Base-by-base conservation (phyloP, 2,113 vertebrate species). In the Sylvietta virens region DNA sequence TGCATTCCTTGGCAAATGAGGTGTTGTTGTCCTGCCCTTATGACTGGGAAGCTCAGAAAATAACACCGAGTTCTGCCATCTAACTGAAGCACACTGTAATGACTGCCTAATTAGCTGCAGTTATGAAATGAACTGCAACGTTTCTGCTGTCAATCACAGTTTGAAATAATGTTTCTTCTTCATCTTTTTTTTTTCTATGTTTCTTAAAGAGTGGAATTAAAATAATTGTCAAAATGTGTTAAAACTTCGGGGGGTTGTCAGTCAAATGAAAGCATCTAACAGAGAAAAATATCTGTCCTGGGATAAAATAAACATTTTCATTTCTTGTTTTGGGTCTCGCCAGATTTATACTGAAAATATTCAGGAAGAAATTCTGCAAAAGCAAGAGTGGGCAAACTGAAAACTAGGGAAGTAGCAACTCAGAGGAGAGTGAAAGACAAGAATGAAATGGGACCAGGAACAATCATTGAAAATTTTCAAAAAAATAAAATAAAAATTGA, bases 151-250 rank as follows among this genome's bases (percentile, higher is more conserved):
- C 94, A 93, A 65, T 96, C 84, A 96, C 37, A 40, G 42, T 14
- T n/a, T n/a, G 35, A 94, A 95, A 92, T 85, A 64, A 40, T 40
- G 14, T 51, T 94, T 79, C 9, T 39, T 26, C 54, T 20, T 48
- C 2, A 23, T 28, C 35, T 47, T 16, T 14, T 7, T 60, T 33
- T 33, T 81, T 84, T 42, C 33, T 5, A 56, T 88, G 44, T 45
- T 89, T 86, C 73, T 50, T 60, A 17, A 48, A 80, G 54, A 73
- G 10, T 50, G 15, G 54, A 94, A 89, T 58, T 82, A 60, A 83
- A 95, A 96, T 81, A 90, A 85, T 94, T 85, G 90, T 97, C 81
- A 95, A 95, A 96, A 95, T 10, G 45, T 47, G 13, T 89, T 95
- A 95, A 92, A 92, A 94, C 70, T 91, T 93, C 51, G 74, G 82